Evolutionary conservation across 2,797 vertebrate genomes (phyloP).

Genomic region (Melanotaenia boesemani): DNA sequence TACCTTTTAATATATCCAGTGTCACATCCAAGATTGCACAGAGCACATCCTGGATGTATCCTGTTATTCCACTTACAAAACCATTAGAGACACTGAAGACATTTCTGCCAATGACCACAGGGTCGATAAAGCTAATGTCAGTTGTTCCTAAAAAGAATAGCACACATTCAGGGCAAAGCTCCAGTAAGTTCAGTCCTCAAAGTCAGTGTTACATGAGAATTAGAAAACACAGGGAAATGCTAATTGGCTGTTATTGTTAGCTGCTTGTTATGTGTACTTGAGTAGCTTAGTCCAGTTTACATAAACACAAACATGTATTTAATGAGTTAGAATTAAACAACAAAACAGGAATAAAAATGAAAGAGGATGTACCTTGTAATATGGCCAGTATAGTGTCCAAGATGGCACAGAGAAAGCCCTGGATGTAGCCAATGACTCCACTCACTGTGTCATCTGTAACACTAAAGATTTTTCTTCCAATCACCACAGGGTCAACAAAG

Average conservation of each 20-base stretch:
- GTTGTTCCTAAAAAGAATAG: conserved; percentile 56
- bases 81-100: conserved; percentile 57
- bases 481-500: conserved; percentile 66
- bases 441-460: conserved; percentile 39
- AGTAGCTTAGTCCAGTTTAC: background rate
- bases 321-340: background rate
- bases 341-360: background rate
- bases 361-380: conserved; percentile 58
- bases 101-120: conserved; percentile 67
- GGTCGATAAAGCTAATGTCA: conserved; percentile 70
- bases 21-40: conserved; percentile 60
- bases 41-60: conserved; percentile 57
- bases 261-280: background rate
- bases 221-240: background rate
- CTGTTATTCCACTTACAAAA: conserved; percentile 52
- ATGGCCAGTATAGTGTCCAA: conserved; percentile 59
- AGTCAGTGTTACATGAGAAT: background rate
- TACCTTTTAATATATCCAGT: conserved; percentile 70
- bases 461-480: conserved; percentile 63
- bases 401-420: conserved; percentile 43
- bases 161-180: conserved; percentile 17
- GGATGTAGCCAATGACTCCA: conserved; percentile 51
- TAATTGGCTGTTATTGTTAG: background rate
- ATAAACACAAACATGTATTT: background rate
- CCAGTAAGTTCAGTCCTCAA: conserved; percentile 1